phyloP scores from a whole-genome alignment of 2,888 invertebrate genomes.

The Neoscelio sp. region DNA sequence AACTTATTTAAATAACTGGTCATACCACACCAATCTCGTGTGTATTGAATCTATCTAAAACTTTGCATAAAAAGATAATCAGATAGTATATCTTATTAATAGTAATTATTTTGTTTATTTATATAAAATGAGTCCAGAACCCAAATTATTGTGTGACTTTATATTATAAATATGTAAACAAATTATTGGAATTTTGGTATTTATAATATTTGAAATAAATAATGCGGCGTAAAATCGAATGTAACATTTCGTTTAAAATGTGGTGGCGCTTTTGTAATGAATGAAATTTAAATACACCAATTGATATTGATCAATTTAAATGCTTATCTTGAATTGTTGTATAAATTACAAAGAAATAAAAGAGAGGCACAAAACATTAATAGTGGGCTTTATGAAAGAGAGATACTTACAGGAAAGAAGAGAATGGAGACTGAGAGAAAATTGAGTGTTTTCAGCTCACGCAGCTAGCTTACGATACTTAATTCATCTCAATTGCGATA shows the following conservation, averaged over 20 bases:
- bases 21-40: too few species aligned
- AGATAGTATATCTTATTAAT: too few species aligned
- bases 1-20: too few species aligned
- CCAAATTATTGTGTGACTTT: too few species aligned
- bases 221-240: conserved; percentile 14
- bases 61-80: too few species aligned
- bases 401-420: conserved; percentile 33
- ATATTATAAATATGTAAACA: too few species aligned
- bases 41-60: too few species aligned
- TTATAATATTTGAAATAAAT: conserved; percentile 26
- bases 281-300: conserved; percentile 35
- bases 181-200: too few species aligned
- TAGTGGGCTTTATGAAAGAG: conserved; percentile 49
- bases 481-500: conserved; percentile 82
- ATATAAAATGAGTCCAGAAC: too few species aligned
- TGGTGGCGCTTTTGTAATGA: conserved; percentile 16
- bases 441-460: conserved; percentile 77
- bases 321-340: conserved; percentile 51
- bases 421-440: conserved; percentile 75
- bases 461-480: conserved; percentile 76
- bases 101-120: too few species aligned
- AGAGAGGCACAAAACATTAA: conserved; percentile 30
- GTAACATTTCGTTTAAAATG: conserved; percentile 11
- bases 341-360: conserved; percentile 49
- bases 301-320: conserved; percentile 52